phyloP scores from a whole-genome alignment of 2,797 vertebrate species.

The Hafferia zeledoni region DNA sequence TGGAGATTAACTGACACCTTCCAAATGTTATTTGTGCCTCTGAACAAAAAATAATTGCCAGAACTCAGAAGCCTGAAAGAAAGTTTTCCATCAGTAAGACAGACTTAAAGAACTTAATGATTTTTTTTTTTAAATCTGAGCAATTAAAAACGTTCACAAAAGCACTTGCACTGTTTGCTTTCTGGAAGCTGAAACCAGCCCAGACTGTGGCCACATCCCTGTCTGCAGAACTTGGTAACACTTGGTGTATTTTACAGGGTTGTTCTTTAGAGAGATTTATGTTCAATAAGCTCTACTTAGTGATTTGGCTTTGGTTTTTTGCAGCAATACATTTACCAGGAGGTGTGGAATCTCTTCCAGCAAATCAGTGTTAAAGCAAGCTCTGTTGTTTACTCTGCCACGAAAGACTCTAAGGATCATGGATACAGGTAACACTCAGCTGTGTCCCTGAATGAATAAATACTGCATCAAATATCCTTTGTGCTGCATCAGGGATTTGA shows the following conservation, averaged over 20 bases:
- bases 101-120: neutral
- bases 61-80: neutral
- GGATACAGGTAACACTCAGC: slow-evolving; percentile 88
- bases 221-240: neutral
- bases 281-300: neutral
- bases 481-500: neutral
- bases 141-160: neutral
- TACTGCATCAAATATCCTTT: neutral
- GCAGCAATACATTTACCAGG: slow-evolving; percentile 98
- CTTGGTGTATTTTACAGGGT: neutral
- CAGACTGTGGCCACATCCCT: neutral
- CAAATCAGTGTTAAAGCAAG: slow-evolving; percentile 99
- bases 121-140: neutral
- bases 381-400: slow-evolving; percentile 95
- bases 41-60: neutral
- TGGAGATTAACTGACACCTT: neutral
- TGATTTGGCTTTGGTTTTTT: neutral
- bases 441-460: neutral
- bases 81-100: neutral
- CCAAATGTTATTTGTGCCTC: neutral
- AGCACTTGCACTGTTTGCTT: neutral
- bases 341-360: slow-evolving; percentile 98
- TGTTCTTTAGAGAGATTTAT: neutral
- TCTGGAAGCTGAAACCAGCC: neutral
- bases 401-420: slow-evolving; percentile 95